These are phyloP conservation scores for Seriola rivoliana DNA, from an alignment of 2,113 vertebrate genomes.

Conservation along the genomic window DNA sequence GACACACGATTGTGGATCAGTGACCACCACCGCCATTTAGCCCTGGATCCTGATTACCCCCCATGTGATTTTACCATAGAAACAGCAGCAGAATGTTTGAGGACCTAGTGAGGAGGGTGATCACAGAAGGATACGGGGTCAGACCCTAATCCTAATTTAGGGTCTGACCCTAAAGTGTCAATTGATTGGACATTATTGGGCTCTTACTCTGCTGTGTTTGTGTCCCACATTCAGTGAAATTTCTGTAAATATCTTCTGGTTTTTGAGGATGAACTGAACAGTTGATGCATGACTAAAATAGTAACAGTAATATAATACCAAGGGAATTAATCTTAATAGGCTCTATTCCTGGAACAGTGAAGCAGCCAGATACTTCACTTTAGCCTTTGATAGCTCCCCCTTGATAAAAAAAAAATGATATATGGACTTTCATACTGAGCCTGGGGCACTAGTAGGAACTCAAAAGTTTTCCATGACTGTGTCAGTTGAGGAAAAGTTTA, in stretches of 20 bases:
- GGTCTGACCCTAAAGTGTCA: not conserved
- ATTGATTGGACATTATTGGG: not conserved
- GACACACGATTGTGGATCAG: not conserved
- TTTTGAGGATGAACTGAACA: not conserved
- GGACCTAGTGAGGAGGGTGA: not conserved
- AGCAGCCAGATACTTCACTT: conserved; percentile 20
- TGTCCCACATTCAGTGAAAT: not conserved
- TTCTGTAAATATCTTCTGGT: not conserved
- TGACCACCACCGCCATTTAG: not conserved
- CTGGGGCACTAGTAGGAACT: not conserved
- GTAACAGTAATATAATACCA: conserved; percentile 12
- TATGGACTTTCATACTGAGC: not conserved
- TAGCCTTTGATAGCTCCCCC: conserved; percentile 11
- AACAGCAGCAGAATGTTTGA: conserved; percentile 37
- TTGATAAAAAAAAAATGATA: not conserved
- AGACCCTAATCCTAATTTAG: not conserved
- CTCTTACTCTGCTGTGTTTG: not conserved
- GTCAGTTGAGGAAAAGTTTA: not conserved
- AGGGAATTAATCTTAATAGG: conserved; percentile 21
- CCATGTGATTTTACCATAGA: conserved; percentile 21
- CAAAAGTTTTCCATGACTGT: not conserved
- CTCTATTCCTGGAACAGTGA: conserved; percentile 36
- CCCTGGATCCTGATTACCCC: conserved; percentile 1
- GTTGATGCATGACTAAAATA: conserved; percentile 22
- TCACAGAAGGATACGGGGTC: not conserved